Percentiles rank a stretch among this genome's conserved stretches.
phyloP scores from a whole-genome alignment of 2,113 vertebrate genomes.

The Hemiprocne comata region DNA sequence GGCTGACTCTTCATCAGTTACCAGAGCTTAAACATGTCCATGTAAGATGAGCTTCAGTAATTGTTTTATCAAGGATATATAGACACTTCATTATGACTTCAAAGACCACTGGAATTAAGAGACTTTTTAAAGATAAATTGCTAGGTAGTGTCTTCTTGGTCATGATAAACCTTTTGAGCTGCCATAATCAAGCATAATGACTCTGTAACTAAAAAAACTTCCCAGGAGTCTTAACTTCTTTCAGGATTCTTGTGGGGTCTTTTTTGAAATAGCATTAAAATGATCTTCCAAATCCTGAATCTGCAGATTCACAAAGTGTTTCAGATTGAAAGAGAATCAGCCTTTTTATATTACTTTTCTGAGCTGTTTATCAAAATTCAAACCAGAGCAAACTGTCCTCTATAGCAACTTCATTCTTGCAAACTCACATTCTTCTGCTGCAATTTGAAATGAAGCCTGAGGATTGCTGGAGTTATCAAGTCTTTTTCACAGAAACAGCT shows the following conservation, averaged over 20 bases:
- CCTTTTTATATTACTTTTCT: background rate
- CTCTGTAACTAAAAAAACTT: background rate
- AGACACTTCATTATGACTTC: background rate
- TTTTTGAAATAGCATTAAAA: background rate
- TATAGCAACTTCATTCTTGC: background rate
- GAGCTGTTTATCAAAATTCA: background rate
- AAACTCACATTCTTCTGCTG: background rate
- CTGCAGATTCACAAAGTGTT: background rate
- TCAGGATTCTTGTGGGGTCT: background rate
- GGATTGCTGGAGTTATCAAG: background rate
- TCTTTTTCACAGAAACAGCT: background rate
- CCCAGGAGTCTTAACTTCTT: background rate
- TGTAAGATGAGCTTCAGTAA: background rate
- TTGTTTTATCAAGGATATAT: background rate
- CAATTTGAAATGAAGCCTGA: background rate
- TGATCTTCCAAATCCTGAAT: background rate
- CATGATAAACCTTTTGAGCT: background rate
- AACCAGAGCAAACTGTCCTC: background rate
- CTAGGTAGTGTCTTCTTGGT: background rate
- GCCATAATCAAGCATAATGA: background rate
- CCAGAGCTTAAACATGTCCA: background rate
- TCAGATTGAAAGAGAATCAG: slow-evolving; percentile 18
- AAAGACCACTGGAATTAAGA: background rate
- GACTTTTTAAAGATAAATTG: background rate
- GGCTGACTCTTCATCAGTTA: background rate